Base-by-base conservation (phyloP, 2,888 invertebrate species). In the Trachelus stipa region DNA sequence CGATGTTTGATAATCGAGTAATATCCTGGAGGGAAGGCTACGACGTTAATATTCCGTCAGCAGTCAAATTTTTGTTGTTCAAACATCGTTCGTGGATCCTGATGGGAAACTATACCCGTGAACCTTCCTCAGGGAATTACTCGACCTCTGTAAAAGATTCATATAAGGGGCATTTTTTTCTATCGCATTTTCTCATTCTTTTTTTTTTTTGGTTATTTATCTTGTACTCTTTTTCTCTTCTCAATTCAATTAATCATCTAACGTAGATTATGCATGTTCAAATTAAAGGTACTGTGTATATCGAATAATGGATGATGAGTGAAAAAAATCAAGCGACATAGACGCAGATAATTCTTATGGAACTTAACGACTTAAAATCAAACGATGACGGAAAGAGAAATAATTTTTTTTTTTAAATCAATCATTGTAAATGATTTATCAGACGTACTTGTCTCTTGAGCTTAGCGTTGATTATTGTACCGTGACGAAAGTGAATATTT, bases 291-390 rank as follows among this genome's bases (percentile, higher is more conserved):
- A 75, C 31, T 76, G 75, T 69, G 73, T 37, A 73, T 81, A 85
- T 81, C 81, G 56, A 83, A 85, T 84, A 84, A 86, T 86, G 81
- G 81, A 80, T 80, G 84, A 84, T 84, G 82, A 86, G 84, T 87
- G 85, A 86, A 56, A 1, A 56, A 56, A 85, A 84, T 84, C 79
- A 88, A 88, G 84, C 84, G 76, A 86, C 85, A 86, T 81, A 83
- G 82, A 87, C 84, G 81, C 79, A 84, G 77, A 81, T 81, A 79
- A 73, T 75, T 30, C 56, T 23, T 23, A 23, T 56, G 56, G 23
- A 56, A 56, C 9, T 23, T 56, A 56, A 56, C 23, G 23, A 56
- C 56, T 56, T 56, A 56, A 56, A 56, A 23, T 56, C 56, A 56
- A 56, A 56, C 9, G 56, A 33, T 33, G 23, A 74, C 37, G 30